A percentile compares a stretch with the other conserved stretches of the same genome.
These are phyloP conservation scores for Discoglossus pictus DNA, from an alignment of 2,797 vertebrate species.

Conservation along the genomic window DNA sequence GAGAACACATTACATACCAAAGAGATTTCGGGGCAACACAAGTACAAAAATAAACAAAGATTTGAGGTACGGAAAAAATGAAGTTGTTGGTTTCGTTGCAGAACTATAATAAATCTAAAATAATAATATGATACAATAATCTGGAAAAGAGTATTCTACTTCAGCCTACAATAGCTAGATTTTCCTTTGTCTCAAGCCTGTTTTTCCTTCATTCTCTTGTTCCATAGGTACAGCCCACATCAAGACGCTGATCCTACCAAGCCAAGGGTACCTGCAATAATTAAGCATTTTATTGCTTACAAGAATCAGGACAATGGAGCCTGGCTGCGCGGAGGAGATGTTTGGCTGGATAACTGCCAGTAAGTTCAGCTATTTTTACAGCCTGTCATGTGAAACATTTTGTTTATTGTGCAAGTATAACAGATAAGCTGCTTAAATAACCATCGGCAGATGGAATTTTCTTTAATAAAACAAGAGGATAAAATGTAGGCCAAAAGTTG, in stretches of 20 bases:
- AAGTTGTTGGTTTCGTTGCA: constrained; percentile 8
- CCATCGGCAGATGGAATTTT: constrained; percentile 34
- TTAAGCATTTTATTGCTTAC: constrained; percentile 86
- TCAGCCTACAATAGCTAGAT: constrained; percentile 3
- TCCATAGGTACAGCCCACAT: constrained; percentile 88
- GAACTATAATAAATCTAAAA: too few relatives aligned
- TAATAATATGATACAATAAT: constrained; percentile 8
- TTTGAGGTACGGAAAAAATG: too few relatives aligned
- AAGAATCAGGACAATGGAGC: constrained; percentile 98
- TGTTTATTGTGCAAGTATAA: constrained; percentile 54
- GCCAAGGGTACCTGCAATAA: constrained; percentile 90
- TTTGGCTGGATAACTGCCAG: constrained; percentile 95
- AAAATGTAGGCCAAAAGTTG: constrained; percentile 24
- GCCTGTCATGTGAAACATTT: constrained; percentile 49
- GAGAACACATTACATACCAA: too few relatives aligned
- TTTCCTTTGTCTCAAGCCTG: background rate
- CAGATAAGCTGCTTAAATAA: constrained; percentile 35
- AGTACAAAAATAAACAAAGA: too few relatives aligned
- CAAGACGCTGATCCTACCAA: constrained; percentile 91
- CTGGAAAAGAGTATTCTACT: background rate
- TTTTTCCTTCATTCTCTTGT: constrained; percentile 14
- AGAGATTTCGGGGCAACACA: too few relatives aligned
- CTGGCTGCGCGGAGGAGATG: constrained; percentile 93
- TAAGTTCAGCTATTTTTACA: constrained; percentile 75
- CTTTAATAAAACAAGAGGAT: constrained; percentile 36